Conservation (phyloP, 2,113 vertebrate genomes). For the Cavia aperea region DNA sequence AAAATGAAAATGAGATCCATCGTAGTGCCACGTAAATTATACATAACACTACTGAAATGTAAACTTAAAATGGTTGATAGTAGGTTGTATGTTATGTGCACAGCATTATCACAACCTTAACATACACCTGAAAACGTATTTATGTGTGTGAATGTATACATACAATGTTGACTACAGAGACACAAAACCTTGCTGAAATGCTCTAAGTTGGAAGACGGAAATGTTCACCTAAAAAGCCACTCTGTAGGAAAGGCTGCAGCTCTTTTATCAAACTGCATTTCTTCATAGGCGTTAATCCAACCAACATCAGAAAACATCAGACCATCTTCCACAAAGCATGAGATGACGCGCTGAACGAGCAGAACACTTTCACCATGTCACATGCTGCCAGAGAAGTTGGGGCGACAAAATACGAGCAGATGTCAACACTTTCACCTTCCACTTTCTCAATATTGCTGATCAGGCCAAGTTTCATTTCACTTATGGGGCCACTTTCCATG, state of each 20-base stretch:
- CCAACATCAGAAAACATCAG: neutral
- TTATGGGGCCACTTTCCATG: slow-evolving; percentile 68
- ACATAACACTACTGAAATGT: neutral
- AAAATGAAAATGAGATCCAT: neutral
- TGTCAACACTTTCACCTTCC: slow-evolving; percentile 74
- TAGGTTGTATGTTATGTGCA: neutral
- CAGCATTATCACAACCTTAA: neutral
- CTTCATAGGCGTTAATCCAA: neutral
- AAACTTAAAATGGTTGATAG: neutral
- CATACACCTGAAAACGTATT: neutral
- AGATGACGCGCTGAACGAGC: neutral
- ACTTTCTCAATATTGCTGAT: slow-evolving; percentile 72
- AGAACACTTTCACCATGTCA: slow-evolving; percentile 58
- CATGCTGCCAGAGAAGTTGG: slow-evolving; percentile 24
- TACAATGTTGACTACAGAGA: neutral
- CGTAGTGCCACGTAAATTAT: neutral
- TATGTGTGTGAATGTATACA: neutral
- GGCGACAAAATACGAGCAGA: slow-evolving; percentile 63
- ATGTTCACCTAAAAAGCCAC: neutral
- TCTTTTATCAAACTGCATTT: neutral
- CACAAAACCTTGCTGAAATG: neutral
- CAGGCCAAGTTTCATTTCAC: slow-evolving; percentile 71
- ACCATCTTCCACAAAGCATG: slow-evolving; percentile 13
- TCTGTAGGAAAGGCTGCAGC: neutral
- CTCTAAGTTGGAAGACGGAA: neutral